Base-by-base conservation (phyloP, 2,888 invertebrate genomes). In the Spodoptera littoralis region DNA sequence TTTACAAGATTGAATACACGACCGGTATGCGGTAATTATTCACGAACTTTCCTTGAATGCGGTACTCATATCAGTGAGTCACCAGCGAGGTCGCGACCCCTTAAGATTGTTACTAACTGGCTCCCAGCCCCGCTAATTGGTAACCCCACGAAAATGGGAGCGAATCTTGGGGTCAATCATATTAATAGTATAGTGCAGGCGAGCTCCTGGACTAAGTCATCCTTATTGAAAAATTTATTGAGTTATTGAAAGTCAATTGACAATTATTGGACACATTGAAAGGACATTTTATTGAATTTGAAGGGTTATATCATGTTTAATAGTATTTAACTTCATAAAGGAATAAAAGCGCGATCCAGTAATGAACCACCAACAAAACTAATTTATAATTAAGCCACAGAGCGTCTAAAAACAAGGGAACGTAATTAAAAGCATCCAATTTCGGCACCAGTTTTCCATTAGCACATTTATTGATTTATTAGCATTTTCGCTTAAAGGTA, bases 101-200 rank as follows among this genome's bases (percentile, higher is more conserved):
- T 18, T 56, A 51, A 60, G 56, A 79, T 79, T 71, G 77, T 48
- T 60, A 24, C 56, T 71, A 71, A 76, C 68, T 65, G 62, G 58
- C 62, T 47, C 45, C 49, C 22, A 51, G 53, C 52, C 24, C 49
- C 43, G 18, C 60, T 79, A 79, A 79, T 76, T 76, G 65, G 63
- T 64, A 76, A 54, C 73, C 56, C 43, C 56, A 60, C 63, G 43
- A 56, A 66, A 66, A 69, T 69, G 59, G 62, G 61, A 62, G 54
- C 42, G 63, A 65, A 72, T 69, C 57, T 65, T 53, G 42, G 49
- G 77, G 73, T 79, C 65, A 76, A 72, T 65, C 50, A 58, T 46
- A 13, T 59, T 60, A 53, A 58, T 70, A 24, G 45, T 45, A 59
- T 52, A 71, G 22, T 41, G 18, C 42, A 12, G n/a, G 8, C 42